phyloP scores from a whole-genome alignment of 2,797 vertebrate genomes.

The Chanos chanos region DNA sequence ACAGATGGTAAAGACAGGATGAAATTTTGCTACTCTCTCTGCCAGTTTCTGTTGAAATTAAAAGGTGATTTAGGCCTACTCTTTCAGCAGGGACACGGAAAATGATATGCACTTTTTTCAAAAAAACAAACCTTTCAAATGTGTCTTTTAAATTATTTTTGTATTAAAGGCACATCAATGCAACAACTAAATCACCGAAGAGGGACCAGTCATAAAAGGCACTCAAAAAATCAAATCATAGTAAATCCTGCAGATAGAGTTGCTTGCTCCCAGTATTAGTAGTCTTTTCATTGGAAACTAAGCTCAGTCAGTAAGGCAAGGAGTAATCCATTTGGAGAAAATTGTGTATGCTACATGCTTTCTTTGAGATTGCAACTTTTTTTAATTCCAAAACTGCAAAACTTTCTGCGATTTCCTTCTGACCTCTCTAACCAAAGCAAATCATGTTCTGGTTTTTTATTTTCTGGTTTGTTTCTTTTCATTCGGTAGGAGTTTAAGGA shows the following conservation, averaged over 20 bases:
- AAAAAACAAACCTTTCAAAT: not conserved
- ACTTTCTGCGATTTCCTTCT: not conserved
- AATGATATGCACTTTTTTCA: not conserved
- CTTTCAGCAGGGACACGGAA: not conserved
- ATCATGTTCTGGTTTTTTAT: too few relatives aligned
- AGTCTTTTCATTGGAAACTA: conserved; percentile 25
- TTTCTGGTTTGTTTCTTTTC: too few relatives aligned
- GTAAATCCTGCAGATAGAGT: too few relatives aligned
- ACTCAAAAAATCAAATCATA: too few relatives aligned
- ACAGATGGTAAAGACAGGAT: too few relatives aligned
- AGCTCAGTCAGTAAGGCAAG: conserved; percentile 29
- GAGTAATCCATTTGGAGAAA: conserved; percentile 25
- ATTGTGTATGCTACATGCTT: too few relatives aligned
- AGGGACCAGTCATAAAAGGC: too few relatives aligned
- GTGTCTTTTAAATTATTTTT: not conserved
- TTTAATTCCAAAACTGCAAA: conserved; percentile 20
- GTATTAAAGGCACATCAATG: too few relatives aligned
- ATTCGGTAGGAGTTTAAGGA: conserved; percentile 32
- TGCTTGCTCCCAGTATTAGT: conserved; percentile 9
- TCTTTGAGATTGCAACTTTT: not conserved
- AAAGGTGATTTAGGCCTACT: too few relatives aligned
- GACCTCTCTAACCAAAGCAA: not conserved
- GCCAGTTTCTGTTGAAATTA: too few relatives aligned
- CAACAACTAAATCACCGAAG: too few relatives aligned
- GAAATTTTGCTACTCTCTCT: too few relatives aligned